A percentile compares a stretch with the other conserved stretches of the same genome.
phyloP scores from a whole-genome alignment of 2,888 invertebrate genomes.

The Unio delphinus region DNA sequence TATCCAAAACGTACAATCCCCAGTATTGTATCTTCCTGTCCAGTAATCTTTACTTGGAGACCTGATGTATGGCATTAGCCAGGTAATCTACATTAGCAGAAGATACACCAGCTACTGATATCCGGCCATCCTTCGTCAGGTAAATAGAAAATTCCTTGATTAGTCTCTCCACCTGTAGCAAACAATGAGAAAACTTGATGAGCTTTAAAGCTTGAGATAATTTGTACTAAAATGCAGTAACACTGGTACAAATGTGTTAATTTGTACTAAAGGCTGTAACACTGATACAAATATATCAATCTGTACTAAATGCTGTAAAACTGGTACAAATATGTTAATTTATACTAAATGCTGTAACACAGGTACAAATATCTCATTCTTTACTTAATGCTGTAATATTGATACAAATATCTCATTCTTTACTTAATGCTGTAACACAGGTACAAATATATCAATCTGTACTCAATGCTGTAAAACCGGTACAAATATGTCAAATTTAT shows the following conservation, averaged over 20 bases:
- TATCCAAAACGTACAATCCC: too few species aligned
- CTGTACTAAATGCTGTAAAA: too few species aligned
- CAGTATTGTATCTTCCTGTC: background rate
- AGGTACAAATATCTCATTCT: too few species aligned
- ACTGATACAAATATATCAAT: too few species aligned
- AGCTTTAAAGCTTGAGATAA: background rate
- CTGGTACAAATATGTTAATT: too few species aligned
- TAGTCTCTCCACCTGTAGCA: slow-evolving; percentile 83
- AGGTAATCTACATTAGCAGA: slow-evolving; percentile 95
- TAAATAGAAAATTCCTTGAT: slow-evolving; percentile 94
- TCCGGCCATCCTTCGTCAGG: slow-evolving; percentile 96
- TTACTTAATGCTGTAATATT: too few species aligned
- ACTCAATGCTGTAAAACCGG: too few species aligned
- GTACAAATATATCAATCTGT: too few species aligned
- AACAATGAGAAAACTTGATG: slow-evolving; percentile 1
- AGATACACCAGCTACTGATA: slow-evolving; percentile 97
- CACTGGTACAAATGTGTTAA: background rate
- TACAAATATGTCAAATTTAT: too few species aligned
- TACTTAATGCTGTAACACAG: too few species aligned
- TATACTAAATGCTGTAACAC: too few species aligned
- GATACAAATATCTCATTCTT: too few species aligned
- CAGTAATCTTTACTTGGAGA: slow-evolving; percentile 78
- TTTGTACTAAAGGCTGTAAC: background rate
- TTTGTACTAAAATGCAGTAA: background rate
- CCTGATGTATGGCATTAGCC: slow-evolving; percentile 93